phyloP scores from a whole-genome alignment of 2,888 invertebrate genomes.

The Mantis religiosa region DNA sequence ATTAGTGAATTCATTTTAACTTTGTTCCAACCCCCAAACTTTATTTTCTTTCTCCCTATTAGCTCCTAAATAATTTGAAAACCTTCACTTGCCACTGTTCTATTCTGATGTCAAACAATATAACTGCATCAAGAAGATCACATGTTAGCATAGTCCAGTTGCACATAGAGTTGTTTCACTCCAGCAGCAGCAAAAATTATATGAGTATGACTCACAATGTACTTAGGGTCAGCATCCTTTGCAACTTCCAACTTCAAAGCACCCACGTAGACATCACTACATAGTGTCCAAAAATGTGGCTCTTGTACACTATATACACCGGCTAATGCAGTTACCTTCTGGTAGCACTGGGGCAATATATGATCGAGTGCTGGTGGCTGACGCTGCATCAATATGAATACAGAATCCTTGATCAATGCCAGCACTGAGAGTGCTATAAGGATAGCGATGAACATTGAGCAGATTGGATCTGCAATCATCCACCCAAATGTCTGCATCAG shows the following conservation, averaged over 20 bases:
- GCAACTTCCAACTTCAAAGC: conserved; percentile 94
- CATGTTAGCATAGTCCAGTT: conserved; percentile 85
- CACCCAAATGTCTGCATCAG: conserved; percentile 94
- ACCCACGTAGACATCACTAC: conserved; percentile 89
- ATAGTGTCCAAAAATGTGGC: conserved; percentile 97
- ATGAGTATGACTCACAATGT: conserved; percentile 87
- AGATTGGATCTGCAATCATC: conserved; percentile 98
- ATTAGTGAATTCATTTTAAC: too few relatives aligned
- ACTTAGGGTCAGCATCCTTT: conserved; percentile 84
- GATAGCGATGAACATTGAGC: conserved; percentile 92
- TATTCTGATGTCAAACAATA: not conserved
- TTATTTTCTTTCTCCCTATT: too few relatives aligned
- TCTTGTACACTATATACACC: conserved; percentile 96
- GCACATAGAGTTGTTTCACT: conserved; percentile 86
- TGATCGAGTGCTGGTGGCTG: conserved; percentile 81
- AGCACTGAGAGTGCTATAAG: conserved; percentile 85
- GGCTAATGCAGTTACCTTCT: conserved; percentile 80
- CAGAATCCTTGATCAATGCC: conserved; percentile 80
- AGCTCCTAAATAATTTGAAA: too few relatives aligned
- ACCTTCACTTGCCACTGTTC: not conserved
- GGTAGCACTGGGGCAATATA: conserved; percentile 80
- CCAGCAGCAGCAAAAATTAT: conserved; percentile 92
- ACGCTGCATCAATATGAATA: conserved; percentile 89
- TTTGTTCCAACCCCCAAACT: too few relatives aligned
- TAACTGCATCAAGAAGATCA: conserved; percentile 43